phyloP scores from a whole-genome alignment of 2,888 invertebrate genomes.

The Dasypogon diadema region DNA sequence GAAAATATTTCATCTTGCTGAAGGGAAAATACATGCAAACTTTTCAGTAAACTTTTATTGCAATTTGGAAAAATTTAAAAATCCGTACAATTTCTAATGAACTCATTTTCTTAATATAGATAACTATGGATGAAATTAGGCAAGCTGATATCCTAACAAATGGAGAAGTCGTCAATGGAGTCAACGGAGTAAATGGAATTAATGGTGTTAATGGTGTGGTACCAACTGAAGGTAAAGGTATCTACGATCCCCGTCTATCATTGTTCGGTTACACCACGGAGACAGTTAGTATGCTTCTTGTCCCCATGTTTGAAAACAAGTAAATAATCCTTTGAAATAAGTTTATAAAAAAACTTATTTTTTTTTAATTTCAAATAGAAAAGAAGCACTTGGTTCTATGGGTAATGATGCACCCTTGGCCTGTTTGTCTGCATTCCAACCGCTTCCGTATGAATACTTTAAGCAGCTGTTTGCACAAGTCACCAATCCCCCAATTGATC shows the following conservation, averaged over 20 bases:
- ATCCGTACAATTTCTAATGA: slow-evolving; percentile 34
- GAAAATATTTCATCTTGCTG: too few species aligned
- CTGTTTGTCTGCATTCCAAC: slow-evolving; percentile 95
- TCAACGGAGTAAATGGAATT: slow-evolving; percentile 65
- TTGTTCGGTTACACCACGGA: slow-evolving; percentile 96
- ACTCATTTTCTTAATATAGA: slow-evolving; percentile 69
- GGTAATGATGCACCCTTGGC: slow-evolving; percentile 99
- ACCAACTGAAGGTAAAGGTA: slow-evolving; percentile 70
- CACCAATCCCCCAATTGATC: slow-evolving; percentile 99
- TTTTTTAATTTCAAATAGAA: slow-evolving; percentile 71
- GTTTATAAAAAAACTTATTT: background rate
- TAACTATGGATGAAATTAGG: slow-evolving; percentile 84
- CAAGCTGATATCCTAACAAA: slow-evolving; percentile 71
- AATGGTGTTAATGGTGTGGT: slow-evolving; percentile 59
- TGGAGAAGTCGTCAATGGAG: slow-evolving; percentile 56
- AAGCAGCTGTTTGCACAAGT: slow-evolving; percentile 99
- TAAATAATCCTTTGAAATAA: slow-evolving; percentile 67
- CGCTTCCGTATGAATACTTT: slow-evolving; percentile 96
- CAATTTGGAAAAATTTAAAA: background rate
- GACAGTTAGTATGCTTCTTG: slow-evolving; percentile 90
- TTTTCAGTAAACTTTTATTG: slow-evolving; percentile 5
- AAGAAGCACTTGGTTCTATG: slow-evolving; percentile 99
- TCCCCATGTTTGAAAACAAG: slow-evolving; percentile 97
- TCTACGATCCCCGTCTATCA: slow-evolving; percentile 85
- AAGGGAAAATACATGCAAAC: background rate